Evolutionary conservation across 1,140 invertebrate genomes (phyloP).

Genomic region (Drosophila nannoptera): DNA sequence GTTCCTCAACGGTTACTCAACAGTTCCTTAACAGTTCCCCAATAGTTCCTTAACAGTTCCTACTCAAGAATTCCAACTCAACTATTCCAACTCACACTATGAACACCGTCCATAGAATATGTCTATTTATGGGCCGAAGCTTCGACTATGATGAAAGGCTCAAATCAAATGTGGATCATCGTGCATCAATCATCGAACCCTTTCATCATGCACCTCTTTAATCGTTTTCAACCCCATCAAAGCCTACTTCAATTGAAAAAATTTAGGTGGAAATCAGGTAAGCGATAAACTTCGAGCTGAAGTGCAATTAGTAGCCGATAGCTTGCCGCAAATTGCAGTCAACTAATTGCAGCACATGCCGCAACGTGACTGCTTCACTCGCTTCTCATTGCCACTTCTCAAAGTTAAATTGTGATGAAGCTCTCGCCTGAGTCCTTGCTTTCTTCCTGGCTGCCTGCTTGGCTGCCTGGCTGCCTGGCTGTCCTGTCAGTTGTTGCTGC

Average conservation of each 20-base stretch:
- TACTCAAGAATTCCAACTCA: too few species aligned
- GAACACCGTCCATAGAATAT: neutral
- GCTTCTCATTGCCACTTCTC: conserved; percentile 43
- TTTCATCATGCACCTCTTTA: too few species aligned
- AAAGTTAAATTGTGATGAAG: conserved; percentile 64
- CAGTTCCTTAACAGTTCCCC: too few species aligned
- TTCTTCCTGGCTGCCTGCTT: conserved; percentile 1
- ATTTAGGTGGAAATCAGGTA: neutral
- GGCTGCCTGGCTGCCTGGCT: neutral
- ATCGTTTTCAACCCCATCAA: too few species aligned
- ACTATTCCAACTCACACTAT: too few species aligned
- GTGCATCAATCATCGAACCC: too few species aligned
- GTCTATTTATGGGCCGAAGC: conserved; percentile 87
- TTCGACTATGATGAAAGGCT: conserved; percentile 96
- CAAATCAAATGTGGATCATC: too few species aligned
- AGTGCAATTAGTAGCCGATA: conserved; percentile 14
- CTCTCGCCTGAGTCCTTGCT: conserved; percentile 22
- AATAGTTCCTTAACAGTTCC: too few species aligned
- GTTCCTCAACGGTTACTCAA: too few species aligned
- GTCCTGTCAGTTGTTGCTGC: conserved; percentile 18
- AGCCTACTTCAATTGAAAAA: too few species aligned
- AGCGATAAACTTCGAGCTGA: neutral
- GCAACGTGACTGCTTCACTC: conserved; percentile 40
- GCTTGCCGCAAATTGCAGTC: neutral
- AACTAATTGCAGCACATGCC: conserved; percentile 65